Percentiles rank a stretch among this genome's conserved stretches.
Conservation (phyloP, 2,797 vertebrate species). For the Diceros bicornis region DNA sequence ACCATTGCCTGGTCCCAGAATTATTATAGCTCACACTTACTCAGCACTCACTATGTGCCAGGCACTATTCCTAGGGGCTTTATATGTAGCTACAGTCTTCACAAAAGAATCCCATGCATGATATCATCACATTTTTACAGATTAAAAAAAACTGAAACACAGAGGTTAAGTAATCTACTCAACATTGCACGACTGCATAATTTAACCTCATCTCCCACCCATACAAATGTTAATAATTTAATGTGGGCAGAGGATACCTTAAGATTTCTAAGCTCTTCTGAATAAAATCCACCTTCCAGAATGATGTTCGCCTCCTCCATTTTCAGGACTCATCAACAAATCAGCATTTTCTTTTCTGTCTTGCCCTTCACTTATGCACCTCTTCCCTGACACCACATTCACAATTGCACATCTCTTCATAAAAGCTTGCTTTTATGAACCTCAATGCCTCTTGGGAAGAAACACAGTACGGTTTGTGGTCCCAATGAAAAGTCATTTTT, state of each 20-base stretch:
- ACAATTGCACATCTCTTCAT: neutral
- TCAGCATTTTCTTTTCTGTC: neutral
- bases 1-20: neutral
- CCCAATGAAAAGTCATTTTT: neutral
- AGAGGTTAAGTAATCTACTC: neutral
- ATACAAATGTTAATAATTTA: neutral
- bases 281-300: conserved; percentile 1
- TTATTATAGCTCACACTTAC: neutral
- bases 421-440: neutral
- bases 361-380: neutral
- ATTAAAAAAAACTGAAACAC: neutral
- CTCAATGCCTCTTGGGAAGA: neutral
- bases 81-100: neutral
- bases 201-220: neutral
- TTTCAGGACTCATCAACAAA: neutral
- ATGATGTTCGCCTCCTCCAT: neutral
- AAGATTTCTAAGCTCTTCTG: conserved; percentile 16
- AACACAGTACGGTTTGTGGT: neutral
- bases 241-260: neutral
- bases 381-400: neutral
- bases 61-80: neutral
- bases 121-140: neutral
- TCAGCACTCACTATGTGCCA: neutral
- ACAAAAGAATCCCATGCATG: neutral
- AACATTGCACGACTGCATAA: neutral